Base-by-base conservation (phyloP, 2,797 vertebrate genomes). In the Mastacembelus armatus region DNA sequence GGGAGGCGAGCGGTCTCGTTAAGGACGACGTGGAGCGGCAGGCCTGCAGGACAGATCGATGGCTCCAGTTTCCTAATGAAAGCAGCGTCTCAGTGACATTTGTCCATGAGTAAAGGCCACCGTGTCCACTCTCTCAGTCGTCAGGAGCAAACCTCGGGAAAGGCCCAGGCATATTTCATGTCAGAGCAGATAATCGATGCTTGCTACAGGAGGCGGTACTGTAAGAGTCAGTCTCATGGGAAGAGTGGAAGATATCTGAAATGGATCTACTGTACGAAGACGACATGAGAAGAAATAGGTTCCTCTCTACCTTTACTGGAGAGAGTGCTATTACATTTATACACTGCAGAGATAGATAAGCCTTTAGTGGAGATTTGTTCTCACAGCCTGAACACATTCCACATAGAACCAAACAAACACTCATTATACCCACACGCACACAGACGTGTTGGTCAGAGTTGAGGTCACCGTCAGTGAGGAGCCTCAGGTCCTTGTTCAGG, bases 151-250 rank as follows among this genome's bases (percentile, higher is more conserved):
- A 51, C 64, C 48, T 36, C 27, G 21, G 54, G 65, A 49, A 77
- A 32, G 55, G 61, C 56, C 26, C 2, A 27, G 77, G 35, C 56
- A 54, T 85, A 74, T 68, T 73, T 86, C 50, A 81, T 74, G 84
- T 76, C 74, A 18, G 38, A 73, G 60, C 77, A 77, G 73, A 67
- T 81, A 85, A 81, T 87, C 77, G 29, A 73, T 80, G 69, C 39
- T 24, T 51, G 67, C 60, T 81, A 35, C 24, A 64, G 63, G 68
- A 75, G 58, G 64, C 39, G 66, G 43, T 3, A 22, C 55, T 33
- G 54, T 15, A 49, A 35, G 14, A 22, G 38, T 63, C 29, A 29
- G 63, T 32, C 60, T 76, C 69, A 65, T 45, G 55, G 44, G 67
- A 72, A 22, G 69, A 63, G 50, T 42, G 43, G 27, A 18, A 39